Evolutionary conservation across 92 coral and sea anemone genomes (phyloP).

Genomic region (Pocillopora grandis): DNA sequence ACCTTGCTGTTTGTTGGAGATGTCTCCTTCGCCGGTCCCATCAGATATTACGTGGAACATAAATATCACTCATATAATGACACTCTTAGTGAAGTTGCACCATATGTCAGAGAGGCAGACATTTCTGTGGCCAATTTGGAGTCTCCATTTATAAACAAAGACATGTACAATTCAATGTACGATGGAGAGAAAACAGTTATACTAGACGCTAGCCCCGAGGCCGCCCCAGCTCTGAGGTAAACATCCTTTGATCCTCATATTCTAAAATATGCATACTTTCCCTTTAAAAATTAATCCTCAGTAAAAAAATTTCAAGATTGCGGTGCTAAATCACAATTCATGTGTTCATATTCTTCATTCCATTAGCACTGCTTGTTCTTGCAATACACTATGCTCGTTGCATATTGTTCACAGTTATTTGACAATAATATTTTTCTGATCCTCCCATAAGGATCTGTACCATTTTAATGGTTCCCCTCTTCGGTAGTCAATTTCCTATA

Average conservation of each 20-base stretch:
- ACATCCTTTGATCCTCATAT: background rate
- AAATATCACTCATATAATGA: conserved; percentile 64
- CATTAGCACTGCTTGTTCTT: no score
- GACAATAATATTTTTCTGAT: no score
- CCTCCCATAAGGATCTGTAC: no score
- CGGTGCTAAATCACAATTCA: background rate
- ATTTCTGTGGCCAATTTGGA: conserved; percentile 82
- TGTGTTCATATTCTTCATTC: no score
- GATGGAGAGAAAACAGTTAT: background rate
- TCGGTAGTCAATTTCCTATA: no score
- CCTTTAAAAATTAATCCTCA: no score
- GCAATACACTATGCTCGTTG: no score
- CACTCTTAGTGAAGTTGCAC: conserved; percentile 59
- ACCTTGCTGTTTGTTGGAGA: conserved; percentile 83
- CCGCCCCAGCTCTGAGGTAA: conserved; percentile 55
- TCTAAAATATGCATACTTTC: no score
- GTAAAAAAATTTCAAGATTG: background rate
- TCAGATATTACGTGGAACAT: conserved; percentile 52
- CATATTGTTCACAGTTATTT: no score
- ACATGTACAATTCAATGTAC: conserved; percentile 33
- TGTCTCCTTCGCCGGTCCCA: conserved; percentile 59
- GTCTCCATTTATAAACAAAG: conserved; percentile 62
- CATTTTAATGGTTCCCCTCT: no score
- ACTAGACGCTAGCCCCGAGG: conserved; percentile 45
- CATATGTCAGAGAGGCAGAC: conserved; percentile 68